Evolutionary conservation across 2,113 vertebrate genomes (phyloP).

Genomic region (Caranx ignobilis): DNA sequence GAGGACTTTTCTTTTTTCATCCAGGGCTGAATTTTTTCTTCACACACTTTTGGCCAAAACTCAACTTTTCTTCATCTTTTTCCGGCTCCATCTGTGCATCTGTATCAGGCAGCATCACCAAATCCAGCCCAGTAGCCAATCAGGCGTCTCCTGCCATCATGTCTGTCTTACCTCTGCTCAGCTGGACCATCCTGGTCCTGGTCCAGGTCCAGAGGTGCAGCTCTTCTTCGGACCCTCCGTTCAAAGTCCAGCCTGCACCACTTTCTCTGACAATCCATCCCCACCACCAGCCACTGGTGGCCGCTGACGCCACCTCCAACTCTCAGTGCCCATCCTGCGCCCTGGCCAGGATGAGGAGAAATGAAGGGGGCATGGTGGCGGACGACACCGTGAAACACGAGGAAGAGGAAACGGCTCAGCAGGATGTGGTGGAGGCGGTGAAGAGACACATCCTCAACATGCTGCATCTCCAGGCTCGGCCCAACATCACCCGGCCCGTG

Average conservation of each 20-base stretch:
- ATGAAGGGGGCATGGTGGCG: slow-evolving; percentile 13
- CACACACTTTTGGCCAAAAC: background rate
- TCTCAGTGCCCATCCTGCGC: slow-evolving; percentile 92
- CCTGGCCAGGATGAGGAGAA: slow-evolving; percentile 86
- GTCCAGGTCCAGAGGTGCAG: slow-evolving; percentile 65
- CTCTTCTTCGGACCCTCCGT: slow-evolving; percentile 66
- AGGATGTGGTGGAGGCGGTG: slow-evolving; percentile 97
- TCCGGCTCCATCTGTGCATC: background rate
- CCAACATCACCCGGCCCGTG: slow-evolving; percentile 95
- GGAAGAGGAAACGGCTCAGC: slow-evolving; percentile 77
- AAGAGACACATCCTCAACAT: slow-evolving; percentile 98
- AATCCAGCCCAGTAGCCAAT: slow-evolving; percentile 26
- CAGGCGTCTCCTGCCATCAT: slow-evolving; percentile 82
- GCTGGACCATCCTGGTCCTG: slow-evolving; percentile 91
- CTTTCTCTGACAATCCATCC: slow-evolving; percentile 29
- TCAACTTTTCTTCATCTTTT: slow-evolving; percentile 18
- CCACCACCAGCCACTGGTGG: slow-evolving; percentile 21
- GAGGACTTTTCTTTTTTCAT: slow-evolving; percentile 24
- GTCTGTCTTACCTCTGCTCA: slow-evolving; percentile 87
- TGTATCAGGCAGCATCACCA: slow-evolving; percentile 34
- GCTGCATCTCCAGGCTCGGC: slow-evolving; percentile 95
- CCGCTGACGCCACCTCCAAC: slow-evolving; percentile 78
- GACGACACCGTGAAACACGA: slow-evolving; percentile 82
- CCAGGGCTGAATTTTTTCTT: slow-evolving; percentile 30
- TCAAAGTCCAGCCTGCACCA: background rate